These are phyloP conservation scores for Nerophis lumbriciformis DNA, from an alignment of 2,113 vertebrate species.

Conservation along the genomic window DNA sequence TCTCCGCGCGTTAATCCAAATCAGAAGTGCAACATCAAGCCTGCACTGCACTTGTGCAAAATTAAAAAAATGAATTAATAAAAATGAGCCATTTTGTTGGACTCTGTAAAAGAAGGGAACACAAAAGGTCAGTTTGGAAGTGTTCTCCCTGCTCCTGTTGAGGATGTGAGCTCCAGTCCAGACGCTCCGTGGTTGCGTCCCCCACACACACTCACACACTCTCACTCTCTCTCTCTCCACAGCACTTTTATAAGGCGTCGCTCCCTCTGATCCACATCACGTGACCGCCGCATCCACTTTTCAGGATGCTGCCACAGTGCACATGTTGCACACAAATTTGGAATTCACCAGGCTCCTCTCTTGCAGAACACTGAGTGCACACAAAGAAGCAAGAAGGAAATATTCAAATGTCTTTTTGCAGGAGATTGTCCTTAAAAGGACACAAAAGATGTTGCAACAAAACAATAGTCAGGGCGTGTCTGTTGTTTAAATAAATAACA, in stretches of 20 bases:
- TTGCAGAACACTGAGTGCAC: slow-evolving; percentile 12
- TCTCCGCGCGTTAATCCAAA: slow-evolving; percentile 61
- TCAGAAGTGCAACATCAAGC: slow-evolving; percentile 49
- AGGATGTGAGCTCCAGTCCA: slow-evolving; percentile 9
- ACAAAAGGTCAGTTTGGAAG: neutral
- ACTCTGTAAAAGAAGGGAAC: neutral
- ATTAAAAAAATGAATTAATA: neutral
- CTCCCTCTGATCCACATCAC: slow-evolving; percentile 55
- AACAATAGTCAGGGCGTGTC: too few relatives aligned
- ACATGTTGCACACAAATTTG: slow-evolving; percentile 3
- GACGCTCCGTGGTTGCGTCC: neutral
- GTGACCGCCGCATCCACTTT: slow-evolving; percentile 47
- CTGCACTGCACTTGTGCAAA: slow-evolving; percentile 25
- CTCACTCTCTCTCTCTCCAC: slow-evolving; percentile 1
- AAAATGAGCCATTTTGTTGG: slow-evolving; percentile 1
- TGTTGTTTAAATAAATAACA: too few relatives aligned
- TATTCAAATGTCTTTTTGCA: neutral
- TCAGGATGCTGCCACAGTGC: slow-evolving; percentile 22
- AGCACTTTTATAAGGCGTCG: slow-evolving; percentile 60
- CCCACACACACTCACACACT: too few relatives aligned
- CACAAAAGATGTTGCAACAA: too few relatives aligned
- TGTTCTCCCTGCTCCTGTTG: neutral
- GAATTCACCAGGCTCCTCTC: slow-evolving; percentile 29
- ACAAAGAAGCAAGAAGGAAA: slow-evolving; percentile 15
- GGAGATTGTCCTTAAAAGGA: too few relatives aligned